Evolutionary conservation across 2,113 vertebrate genomes (phyloP).

Genomic region (Euleptes europaea): DNA sequence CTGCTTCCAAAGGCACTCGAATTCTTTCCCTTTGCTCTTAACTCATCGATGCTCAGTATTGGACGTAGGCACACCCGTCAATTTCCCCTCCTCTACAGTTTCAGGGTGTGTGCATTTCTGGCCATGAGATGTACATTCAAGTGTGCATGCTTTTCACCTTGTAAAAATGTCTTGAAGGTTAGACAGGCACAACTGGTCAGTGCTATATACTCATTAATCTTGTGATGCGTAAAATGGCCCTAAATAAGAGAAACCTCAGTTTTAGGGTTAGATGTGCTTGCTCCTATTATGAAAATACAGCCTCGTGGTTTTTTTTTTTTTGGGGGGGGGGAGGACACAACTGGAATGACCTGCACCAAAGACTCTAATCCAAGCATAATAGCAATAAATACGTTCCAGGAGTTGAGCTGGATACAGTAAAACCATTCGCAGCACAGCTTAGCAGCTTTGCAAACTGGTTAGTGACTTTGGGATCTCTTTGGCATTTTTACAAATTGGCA

Average conservation of each 20-base stretch:
- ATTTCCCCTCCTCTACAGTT: not conserved
- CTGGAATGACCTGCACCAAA: not conserved
- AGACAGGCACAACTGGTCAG: not conserved
- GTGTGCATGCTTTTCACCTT: not conserved
- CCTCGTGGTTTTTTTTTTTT: not conserved
- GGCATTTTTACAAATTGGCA: not conserved
- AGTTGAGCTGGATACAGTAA: not conserved
- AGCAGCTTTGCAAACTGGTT: not conserved
- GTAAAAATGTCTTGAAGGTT: not conserved
- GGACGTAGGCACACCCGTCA: not conserved
- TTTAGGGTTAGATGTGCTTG: not conserved
- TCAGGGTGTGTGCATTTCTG: not conserved
- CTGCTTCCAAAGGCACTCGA: not conserved
- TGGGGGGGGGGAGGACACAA: too few species aligned
- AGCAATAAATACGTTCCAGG: not conserved
- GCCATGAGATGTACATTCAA: not conserved
- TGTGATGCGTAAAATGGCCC: not conserved
- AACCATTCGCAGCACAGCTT: not conserved
- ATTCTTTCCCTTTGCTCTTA: not conserved
- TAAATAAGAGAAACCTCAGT: not conserved
- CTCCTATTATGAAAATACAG: not conserved
- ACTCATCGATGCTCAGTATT: not conserved
- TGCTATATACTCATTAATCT: not conserved
- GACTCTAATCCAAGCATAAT: not conserved
- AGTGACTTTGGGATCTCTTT: not conserved